These are phyloP conservation scores for Drosophila carrolli DNA, from an alignment of 1,140 invertebrate species.

Conservation along the genomic window DNA sequence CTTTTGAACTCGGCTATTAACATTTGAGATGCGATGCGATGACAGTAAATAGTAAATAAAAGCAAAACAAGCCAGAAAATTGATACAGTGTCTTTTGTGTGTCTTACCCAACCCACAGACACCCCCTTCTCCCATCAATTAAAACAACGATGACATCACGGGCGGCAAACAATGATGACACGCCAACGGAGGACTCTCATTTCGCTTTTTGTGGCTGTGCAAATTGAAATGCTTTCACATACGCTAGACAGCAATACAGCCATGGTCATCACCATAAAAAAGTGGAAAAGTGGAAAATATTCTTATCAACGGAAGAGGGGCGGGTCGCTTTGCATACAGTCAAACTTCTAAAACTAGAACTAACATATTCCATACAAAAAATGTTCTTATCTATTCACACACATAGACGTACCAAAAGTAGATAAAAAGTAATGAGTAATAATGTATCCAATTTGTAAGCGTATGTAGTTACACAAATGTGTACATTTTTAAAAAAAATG, in stretches of 20 bases:
- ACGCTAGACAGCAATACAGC: conserved; percentile 30
- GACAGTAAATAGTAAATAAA: conserved; percentile 59
- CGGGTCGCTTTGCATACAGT: conserved; percentile 15
- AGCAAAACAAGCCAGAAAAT: conserved; percentile 63
- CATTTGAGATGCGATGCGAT: conserved; percentile 36
- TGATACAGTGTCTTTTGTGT: conserved; percentile 57
- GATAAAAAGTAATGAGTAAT: conserved; percentile 1
- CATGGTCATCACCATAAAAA: conserved; percentile 45
- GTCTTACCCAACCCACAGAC: conserved; percentile 2
- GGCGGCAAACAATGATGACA: conserved; percentile 42
- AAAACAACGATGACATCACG: conserved; percentile 41
- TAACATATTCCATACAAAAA: background rate
- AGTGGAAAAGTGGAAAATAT: conserved; percentile 39
- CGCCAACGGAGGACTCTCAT: conserved; percentile 33
- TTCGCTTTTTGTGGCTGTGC: conserved; percentile 27
- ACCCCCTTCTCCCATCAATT: conserved; percentile 27
- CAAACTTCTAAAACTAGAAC: conserved; percentile 9
- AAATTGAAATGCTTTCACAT: conserved; percentile 58
- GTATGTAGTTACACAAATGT: background rate
- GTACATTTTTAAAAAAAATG: too few species aligned
- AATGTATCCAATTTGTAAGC: background rate
- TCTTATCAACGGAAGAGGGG: conserved; percentile 31
- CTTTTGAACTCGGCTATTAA: conserved; percentile 31
- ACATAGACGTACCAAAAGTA: background rate
- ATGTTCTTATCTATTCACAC: background rate